A percentile compares a stretch with the other conserved stretches of the same genome.
phyloP scores from a whole-genome alignment of 2,888 invertebrate genomes.

The Hesperia comma region DNA sequence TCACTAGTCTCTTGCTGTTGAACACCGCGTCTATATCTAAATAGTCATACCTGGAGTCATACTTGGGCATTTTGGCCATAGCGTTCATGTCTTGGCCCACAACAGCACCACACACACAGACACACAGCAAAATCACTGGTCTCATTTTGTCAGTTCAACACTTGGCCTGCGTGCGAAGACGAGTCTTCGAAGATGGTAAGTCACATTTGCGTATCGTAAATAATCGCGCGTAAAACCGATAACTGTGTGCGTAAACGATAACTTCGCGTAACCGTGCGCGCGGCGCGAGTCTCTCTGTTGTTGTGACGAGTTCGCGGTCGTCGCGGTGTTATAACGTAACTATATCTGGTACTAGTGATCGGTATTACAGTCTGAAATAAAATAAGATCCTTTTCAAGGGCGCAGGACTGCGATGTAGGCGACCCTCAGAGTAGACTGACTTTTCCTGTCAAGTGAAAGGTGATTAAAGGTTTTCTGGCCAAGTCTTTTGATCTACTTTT shows the following conservation, averaged over 20 bases:
- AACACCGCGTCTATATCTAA: slow-evolving; percentile 88
- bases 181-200: slow-evolving; percentile 36
- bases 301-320: slow-evolving; percentile 52
- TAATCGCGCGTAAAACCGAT: slow-evolving; percentile 42
- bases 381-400: slow-evolving; percentile 43
- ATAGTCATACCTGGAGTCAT: slow-evolving; percentile 86
- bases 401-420: background rate
- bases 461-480: background rate
- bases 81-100: slow-evolving; percentile 64
- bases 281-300: slow-evolving; percentile 49
- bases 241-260: slow-evolving; percentile 24
- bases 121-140: slow-evolving; percentile 61
- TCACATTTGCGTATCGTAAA: slow-evolving; percentile 39
- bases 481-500: too few relatives aligned
- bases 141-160: slow-evolving; percentile 57
- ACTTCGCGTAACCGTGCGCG: slow-evolving; percentile 53
- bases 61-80: slow-evolving; percentile 72
- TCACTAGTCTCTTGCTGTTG: slow-evolving; percentile 87
- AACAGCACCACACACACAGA: slow-evolving; percentile 57
- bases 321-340: slow-evolving; percentile 42
- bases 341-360: slow-evolving; percentile 32
- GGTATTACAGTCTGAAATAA: slow-evolving; percentile 42
- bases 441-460: background rate
- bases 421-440: too few relatives aligned
- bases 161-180: slow-evolving; percentile 13